Evolutionary conservation across 2,797 vertebrate genomes (phyloP).

Genomic region (Anas capensis): DNA sequence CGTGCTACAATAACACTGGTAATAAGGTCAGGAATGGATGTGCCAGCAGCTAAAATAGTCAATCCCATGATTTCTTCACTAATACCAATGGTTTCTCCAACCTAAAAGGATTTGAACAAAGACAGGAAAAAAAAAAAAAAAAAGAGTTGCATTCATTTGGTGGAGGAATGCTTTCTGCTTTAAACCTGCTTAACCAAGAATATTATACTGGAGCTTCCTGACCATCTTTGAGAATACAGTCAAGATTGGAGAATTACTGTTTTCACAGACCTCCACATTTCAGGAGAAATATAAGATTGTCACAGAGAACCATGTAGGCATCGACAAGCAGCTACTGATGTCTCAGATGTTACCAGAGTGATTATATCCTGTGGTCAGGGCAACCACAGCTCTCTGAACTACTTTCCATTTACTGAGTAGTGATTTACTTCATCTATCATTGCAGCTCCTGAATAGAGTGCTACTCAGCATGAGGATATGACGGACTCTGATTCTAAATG

Average conservation of each 20-base stretch:
- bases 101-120: constrained; percentile 79
- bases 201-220: neutral
- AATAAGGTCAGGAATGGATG: constrained; percentile 97
- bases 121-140: neutral
- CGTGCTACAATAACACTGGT: constrained; percentile 98
- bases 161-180: neutral
- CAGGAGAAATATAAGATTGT: neutral
- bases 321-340: neutral
- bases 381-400: neutral
- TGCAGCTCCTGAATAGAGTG: neutral
- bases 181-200: neutral
- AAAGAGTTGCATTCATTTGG: fast-evolving
- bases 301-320: neutral
- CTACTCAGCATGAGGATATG: neutral
- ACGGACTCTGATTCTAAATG: neutral
- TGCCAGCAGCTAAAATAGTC: constrained; percentile 96
- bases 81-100: constrained; percentile 97
- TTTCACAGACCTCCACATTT: neutral
- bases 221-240: neutral
- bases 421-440: neutral
- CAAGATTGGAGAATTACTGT: neutral
- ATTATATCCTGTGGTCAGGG: neutral
- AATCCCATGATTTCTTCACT: constrained; percentile 98
- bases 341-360: neutral
- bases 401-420: neutral